Conservation (phyloP, 2,888 invertebrate species). For the Trissolcus japonicus region DNA sequence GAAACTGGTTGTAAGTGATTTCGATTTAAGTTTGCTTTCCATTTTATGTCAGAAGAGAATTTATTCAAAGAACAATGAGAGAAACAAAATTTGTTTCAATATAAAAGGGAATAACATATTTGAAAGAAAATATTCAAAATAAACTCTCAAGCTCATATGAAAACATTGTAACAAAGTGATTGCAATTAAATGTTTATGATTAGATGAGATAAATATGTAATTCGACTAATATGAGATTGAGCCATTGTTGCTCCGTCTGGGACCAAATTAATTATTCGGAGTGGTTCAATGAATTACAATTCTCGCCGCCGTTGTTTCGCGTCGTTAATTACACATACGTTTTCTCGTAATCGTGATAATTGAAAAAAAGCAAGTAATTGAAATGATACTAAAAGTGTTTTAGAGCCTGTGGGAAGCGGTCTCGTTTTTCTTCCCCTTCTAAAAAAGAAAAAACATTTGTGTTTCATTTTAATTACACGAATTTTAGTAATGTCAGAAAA, state of each 20-base stretch:
- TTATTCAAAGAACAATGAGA: no score
- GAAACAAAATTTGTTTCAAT: no score
- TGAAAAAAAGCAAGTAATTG: constrained; percentile 23
- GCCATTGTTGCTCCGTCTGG: constrained; percentile 21
- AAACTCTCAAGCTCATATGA: no score
- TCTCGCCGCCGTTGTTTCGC: constrained; percentile 16
- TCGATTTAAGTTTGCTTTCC: no score
- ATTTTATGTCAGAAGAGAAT: no score
- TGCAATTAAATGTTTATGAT: constrained; percentile 44
- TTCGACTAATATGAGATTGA: constrained; percentile 23
- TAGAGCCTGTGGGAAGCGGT: constrained; percentile 20
- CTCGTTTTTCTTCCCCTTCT: constrained; percentile 7
- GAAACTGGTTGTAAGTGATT: no score
- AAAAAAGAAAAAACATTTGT: constrained; percentile 1
- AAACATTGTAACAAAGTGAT: neutral
- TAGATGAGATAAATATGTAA: constrained; percentile 15
- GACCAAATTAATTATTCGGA: constrained; percentile 34
- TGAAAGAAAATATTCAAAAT: no score
- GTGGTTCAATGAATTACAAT: constrained; percentile 34
- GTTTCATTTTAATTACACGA: constrained; percentile 19
- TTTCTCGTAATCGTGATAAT: constrained; percentile 38
- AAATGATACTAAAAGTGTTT: constrained; percentile 28
- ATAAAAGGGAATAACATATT: no score
- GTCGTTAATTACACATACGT: constrained; percentile 26
- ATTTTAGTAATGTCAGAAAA: constrained; percentile 14